These are phyloP conservation scores for Corbicula japonica DNA, from an alignment of 2,888 invertebrate genomes.

Conservation along the genomic window DNA sequence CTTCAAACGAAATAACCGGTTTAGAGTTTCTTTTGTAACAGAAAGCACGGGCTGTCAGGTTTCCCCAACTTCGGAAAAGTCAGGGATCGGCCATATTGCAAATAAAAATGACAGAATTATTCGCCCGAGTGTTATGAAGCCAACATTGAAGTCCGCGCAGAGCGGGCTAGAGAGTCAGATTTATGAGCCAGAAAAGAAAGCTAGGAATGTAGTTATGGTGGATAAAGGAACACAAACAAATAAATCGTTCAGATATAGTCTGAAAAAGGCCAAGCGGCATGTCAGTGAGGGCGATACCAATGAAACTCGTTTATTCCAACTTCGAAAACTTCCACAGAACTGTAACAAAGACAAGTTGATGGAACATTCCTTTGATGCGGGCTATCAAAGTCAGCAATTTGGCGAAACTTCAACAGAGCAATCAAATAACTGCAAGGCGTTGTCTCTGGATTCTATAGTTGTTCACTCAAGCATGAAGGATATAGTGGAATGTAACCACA, in stretches of 20 bases:
- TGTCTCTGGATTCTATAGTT: too few species aligned
- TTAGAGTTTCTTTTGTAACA: constrained; percentile 50
- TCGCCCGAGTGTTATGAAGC: constrained; percentile 15
- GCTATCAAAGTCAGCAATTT: too few species aligned
- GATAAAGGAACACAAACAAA: constrained; percentile 50
- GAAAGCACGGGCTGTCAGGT: too few species aligned
- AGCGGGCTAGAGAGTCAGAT: not conserved
- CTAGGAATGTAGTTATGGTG: constrained; percentile 5
- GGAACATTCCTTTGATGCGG: too few species aligned
- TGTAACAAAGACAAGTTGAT: too few species aligned
- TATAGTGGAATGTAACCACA: too few species aligned
- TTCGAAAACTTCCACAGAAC: too few species aligned
- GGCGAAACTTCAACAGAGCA: too few species aligned
- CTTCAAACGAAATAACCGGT: constrained; percentile 8
- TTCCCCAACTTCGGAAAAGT: too few species aligned
- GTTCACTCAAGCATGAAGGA: too few species aligned
- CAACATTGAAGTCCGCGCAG: not conserved
- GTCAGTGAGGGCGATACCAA: constrained; percentile 43
- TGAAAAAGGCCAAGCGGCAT: constrained; percentile 26
- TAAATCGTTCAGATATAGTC: constrained; percentile 49
- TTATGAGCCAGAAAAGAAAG: not conserved
- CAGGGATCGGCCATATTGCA: not conserved
- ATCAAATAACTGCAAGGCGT: too few species aligned
- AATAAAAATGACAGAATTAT: not conserved
- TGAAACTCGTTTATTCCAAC: too few species aligned